Conservation (phyloP, 2,113 vertebrate genomes). For the Origma solitaria region DNA sequence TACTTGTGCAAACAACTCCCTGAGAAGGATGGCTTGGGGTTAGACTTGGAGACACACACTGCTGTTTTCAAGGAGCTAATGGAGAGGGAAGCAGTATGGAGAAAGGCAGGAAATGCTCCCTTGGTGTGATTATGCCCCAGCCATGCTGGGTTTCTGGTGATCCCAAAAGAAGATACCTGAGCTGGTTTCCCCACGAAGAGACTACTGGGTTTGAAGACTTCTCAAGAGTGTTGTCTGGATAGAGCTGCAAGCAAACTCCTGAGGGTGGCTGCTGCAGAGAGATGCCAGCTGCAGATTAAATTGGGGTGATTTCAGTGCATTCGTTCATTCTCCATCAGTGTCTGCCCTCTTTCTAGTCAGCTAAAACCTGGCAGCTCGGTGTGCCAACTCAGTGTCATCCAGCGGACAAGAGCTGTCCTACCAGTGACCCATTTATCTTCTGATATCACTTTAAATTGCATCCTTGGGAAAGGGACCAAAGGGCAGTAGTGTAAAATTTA, state of each 20-base stretch:
- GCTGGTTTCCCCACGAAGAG: neutral
- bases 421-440: neutral
- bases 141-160: neutral
- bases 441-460: neutral
- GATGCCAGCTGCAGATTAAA: neutral
- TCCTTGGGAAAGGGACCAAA: conserved; percentile 11
- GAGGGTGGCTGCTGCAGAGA: neutral
- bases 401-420: neutral
- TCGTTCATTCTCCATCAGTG: neutral
- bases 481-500: neutral
- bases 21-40: rapidly evolving
- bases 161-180: neutral
- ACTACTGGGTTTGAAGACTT: neutral
- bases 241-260: neutral
- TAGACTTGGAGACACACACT: neutral
- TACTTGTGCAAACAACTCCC: neutral
- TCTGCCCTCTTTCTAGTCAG: neutral
- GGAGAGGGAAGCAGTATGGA: neutral
- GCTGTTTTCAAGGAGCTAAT: neutral
- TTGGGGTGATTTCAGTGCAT: neutral
- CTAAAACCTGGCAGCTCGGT: neutral
- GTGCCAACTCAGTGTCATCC: neutral
- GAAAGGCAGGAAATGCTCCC: neutral
- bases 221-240: neutral
- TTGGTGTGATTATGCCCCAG: neutral